phyloP scores from a whole-genome alignment of 1,140 invertebrate genomes.

The Drosophila paulistorum region DNA sequence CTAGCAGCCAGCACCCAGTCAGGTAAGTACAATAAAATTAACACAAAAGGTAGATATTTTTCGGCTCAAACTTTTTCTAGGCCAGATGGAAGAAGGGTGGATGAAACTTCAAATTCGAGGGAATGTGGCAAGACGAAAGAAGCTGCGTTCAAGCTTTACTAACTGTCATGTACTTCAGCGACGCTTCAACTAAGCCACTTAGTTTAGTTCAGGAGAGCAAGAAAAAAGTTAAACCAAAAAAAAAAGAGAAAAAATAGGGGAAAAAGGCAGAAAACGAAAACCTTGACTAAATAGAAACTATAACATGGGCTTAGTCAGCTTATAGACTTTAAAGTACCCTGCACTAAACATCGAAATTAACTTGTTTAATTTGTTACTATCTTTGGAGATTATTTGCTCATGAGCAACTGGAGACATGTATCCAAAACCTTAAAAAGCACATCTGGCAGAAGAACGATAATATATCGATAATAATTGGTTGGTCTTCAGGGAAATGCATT shows the following conservation, averaged over 20 bases:
- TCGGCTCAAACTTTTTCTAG: slow-evolving; percentile 35
- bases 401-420: too few species aligned
- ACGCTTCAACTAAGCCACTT: slow-evolving; percentile 65
- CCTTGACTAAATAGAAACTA: neutral
- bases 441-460: too few species aligned
- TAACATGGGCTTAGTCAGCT: neutral
- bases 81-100: neutral
- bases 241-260: neutral
- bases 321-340: neutral
- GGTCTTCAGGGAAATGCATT: too few species aligned
- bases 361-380: too few species aligned
- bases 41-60: slow-evolving; percentile 47
- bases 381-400: too few species aligned
- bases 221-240: neutral
- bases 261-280: neutral
- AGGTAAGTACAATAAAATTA: slow-evolving; percentile 46
- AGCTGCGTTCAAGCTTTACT: slow-evolving; percentile 36
- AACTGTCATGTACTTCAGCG: slow-evolving; percentile 59
- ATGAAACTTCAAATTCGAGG: neutral
- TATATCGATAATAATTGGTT: too few species aligned
- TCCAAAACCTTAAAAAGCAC: too few species aligned
- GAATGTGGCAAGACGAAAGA: neutral
- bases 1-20: neutral
- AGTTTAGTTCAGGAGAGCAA: slow-evolving; percentile 35
- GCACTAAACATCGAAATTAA: too few species aligned